phyloP scores from a whole-genome alignment of 2,888 invertebrate genomes.

The Ashinkailepas kermadecensis region DNA sequence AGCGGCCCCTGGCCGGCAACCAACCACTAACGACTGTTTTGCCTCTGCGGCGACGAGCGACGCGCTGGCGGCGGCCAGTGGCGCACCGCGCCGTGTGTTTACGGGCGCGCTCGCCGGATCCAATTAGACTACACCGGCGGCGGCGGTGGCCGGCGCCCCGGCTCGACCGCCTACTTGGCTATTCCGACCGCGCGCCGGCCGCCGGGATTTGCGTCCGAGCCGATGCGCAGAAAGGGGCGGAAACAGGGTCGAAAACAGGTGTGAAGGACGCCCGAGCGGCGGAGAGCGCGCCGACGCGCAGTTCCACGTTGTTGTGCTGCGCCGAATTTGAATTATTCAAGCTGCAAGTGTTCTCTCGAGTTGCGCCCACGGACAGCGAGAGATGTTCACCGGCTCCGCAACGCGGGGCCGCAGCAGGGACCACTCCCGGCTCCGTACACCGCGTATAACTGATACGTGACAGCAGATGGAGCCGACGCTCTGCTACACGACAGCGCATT shows the following conservation, averaged over 20 bases:
- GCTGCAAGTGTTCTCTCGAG: too few relatives aligned
- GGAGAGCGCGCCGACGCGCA: background rate
- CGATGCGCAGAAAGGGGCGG: background rate
- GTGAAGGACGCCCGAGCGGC: background rate
- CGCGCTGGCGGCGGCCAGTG: background rate
- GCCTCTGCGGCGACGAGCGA: background rate
- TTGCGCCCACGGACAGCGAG: too few relatives aligned
- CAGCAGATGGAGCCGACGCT: background rate
- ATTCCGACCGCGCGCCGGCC: background rate
- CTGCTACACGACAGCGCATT: background rate
- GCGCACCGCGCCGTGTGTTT: background rate
- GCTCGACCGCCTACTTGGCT: background rate
- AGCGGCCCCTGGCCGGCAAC: background rate
- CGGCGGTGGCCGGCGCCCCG: background rate
- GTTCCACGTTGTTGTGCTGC: background rate
- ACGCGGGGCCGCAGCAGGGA: too few relatives aligned
- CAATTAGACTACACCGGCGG: background rate
- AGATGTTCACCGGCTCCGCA: too few relatives aligned
- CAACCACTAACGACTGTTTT: background rate
- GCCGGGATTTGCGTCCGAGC: background rate
- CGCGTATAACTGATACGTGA: background rate
- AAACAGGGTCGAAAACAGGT: conserved; percentile 9
- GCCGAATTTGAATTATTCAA: background rate
- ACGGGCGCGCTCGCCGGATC: background rate
- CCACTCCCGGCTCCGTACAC: too few relatives aligned